Percentiles rank a stretch among this genome's conserved stretches.
Conservation (phyloP, 2,113 vertebrate species). For the Irena cyanogastra region DNA sequence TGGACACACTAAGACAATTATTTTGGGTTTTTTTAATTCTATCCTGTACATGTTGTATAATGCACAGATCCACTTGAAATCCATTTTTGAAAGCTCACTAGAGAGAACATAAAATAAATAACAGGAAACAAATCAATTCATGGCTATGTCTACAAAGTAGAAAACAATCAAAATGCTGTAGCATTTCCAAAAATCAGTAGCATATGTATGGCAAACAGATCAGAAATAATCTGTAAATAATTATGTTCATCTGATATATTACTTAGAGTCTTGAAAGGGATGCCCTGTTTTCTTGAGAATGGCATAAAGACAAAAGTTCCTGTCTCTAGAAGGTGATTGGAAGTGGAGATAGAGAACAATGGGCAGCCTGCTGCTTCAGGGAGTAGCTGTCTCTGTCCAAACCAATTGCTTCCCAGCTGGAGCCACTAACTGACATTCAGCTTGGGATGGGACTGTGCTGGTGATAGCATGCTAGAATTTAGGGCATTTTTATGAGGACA, state of each 20-base stretch:
- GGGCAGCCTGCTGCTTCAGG: neutral
- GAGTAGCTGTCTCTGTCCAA: neutral
- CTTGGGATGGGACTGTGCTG: neutral
- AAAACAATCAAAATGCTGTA: neutral
- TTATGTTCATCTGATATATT: neutral
- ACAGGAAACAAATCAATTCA: neutral
- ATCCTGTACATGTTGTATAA: neutral
- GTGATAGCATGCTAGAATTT: neutral
- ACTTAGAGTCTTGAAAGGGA: neutral
- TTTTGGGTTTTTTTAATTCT: fast-evolving
- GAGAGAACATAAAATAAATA: neutral
- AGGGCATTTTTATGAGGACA: neutral
- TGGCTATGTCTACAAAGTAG: fast-evolving
- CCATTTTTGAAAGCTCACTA: neutral
- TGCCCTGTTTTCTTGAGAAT: neutral
- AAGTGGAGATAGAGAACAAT: neutral
- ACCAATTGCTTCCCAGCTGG: neutral
- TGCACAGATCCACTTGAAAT: neutral
- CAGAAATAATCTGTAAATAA: neutral
- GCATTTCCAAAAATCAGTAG: neutral
- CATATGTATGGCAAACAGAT: neutral
- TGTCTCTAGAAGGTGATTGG: neutral
- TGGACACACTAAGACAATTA: neutral
- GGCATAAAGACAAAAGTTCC: neutral
- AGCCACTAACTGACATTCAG: neutral